These are phyloP conservation scores for Listronotus oregonensis DNA, from an alignment of 1,140 invertebrate species.

Conservation along the genomic window DNA sequence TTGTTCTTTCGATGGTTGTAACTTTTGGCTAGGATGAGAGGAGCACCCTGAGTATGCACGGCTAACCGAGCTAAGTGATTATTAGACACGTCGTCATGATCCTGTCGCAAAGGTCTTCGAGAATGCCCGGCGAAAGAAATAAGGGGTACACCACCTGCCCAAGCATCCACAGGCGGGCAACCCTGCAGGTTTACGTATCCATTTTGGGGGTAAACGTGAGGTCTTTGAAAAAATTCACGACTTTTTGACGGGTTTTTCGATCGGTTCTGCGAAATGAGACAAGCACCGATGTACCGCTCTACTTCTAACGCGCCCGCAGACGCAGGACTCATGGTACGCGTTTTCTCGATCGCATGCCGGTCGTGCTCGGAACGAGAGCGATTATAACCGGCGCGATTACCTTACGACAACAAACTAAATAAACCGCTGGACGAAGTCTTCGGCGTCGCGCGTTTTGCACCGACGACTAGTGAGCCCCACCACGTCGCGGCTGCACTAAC, in stretches of 20 bases:
- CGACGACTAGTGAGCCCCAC: constrained; percentile 27
- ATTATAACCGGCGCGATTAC: constrained; percentile 15
- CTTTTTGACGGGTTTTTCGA: constrained; percentile 49
- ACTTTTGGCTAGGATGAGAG: constrained; percentile 69
- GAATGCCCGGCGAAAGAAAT: constrained; percentile 48
- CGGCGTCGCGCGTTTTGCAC: constrained; percentile 24
- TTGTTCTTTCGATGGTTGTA: constrained; percentile 51
- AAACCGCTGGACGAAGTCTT: constrained; percentile 10
- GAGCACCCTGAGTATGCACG: constrained; percentile 77
- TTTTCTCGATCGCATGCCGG: constrained; percentile 22
- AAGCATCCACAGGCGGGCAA: constrained; percentile 51
- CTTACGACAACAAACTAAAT: constrained; percentile 25
- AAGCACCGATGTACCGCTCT: constrained; percentile 70
- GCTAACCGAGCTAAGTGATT: constrained; percentile 66
- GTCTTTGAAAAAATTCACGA: constrained; percentile 44
- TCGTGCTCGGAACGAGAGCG: not conserved
- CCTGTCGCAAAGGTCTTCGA: constrained; percentile 14
- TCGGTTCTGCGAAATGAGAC: constrained; percentile 64
- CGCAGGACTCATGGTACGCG: constrained; percentile 63
- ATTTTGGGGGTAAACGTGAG: constrained; percentile 46
- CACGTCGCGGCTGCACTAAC: constrained; percentile 49
- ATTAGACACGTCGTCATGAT: constrained; percentile 23
- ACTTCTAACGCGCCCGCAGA: constrained; percentile 64
- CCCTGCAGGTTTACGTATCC: constrained; percentile 43
- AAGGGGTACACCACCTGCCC: constrained; percentile 51